Evolutionary conservation across 2,797 vertebrate species (phyloP), one percentile per base, ranked within the genome.

Genomic region (Valencia hispanica): DNA sequence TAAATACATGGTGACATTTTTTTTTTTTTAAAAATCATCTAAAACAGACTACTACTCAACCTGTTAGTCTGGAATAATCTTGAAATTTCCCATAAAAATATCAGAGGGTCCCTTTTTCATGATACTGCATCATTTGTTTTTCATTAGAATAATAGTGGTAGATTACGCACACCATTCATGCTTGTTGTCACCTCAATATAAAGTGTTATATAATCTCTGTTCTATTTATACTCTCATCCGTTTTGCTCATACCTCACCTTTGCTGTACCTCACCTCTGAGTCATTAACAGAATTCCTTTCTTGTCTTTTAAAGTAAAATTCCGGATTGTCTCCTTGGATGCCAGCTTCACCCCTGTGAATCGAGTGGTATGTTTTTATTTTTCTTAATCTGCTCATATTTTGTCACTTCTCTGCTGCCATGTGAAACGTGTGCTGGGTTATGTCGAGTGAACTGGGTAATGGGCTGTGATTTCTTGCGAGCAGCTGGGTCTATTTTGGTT

Each of bases 291-390:
- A 39, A 77, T 30, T 48, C 12, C 12, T 2, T 32, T 41, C 43
- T 47, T 75, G 76, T 75, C 30, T 82, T 39, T 80, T 84, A 55
- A 74, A 96, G 96, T 96, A 50, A 90, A 91, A 72, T 96, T 97
- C 80, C 93, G 95, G 65, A 86, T 96, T 0, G 94, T 95, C 83
- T 95, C 95, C 32, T 76, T 97, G 87, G 90, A 96, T 70, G 27
- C 87, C 43, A 86, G 82, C 20, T 96, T 96, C 81, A 50, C 91
- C 43, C 92, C 94, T 0, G 79, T 90, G 10, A 86, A 86, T 0
- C 75, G 91, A 77, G 85, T 85, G 93, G 96, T 96, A 88, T 79
- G 94, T 50, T 71, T 63, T 22, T 48, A 8, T 45, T 59, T 36
- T 2, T 30, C 1, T 59, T 57, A 17, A 25, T 72, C 10, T 2